Conservation (phyloP, 2,113 vertebrate genomes). For the Oxyruncus cristatus region DNA sequence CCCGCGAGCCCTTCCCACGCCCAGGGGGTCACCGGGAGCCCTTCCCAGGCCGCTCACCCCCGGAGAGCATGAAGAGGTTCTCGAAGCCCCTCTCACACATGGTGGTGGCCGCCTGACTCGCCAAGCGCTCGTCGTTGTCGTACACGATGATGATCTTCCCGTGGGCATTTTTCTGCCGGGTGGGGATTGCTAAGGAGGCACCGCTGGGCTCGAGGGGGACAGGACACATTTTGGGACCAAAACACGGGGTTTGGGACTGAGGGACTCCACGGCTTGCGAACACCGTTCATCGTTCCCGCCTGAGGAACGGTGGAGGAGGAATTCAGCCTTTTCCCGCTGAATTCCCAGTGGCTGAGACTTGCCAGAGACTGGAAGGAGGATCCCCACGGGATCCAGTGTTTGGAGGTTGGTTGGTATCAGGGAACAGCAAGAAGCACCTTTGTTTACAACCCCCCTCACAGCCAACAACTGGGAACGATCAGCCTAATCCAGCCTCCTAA, state of each 20-base stretch:
- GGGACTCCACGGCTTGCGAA: neutral
- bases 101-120: conserved; percentile 87
- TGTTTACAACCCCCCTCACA: neutral
- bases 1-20: no score
- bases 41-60: conserved; percentile 75
- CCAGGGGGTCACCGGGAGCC: no score
- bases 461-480: neutral
- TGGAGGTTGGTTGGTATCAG: neutral
- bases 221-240: rapidly evolving
- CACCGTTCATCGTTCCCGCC: no score
- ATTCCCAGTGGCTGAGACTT: neutral
- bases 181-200: conserved; percentile 63
- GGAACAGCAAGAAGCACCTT: neutral
- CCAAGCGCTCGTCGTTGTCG: conserved; percentile 91
- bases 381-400: neutral
- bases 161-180: conserved; percentile 83
- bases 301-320: neutral
- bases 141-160: conserved; percentile 96
- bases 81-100: conserved; percentile 95
- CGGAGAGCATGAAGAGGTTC: conserved; percentile 94
- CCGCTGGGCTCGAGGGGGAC: neutral
- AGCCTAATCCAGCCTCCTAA: neutral
- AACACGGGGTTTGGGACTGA: neutral
- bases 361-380: neutral
- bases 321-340: rapidly evolving